These are phyloP conservation scores for Harpagoxenus sublaevis DNA, from an alignment of 2,888 invertebrate species.

Conservation along the genomic window DNA sequence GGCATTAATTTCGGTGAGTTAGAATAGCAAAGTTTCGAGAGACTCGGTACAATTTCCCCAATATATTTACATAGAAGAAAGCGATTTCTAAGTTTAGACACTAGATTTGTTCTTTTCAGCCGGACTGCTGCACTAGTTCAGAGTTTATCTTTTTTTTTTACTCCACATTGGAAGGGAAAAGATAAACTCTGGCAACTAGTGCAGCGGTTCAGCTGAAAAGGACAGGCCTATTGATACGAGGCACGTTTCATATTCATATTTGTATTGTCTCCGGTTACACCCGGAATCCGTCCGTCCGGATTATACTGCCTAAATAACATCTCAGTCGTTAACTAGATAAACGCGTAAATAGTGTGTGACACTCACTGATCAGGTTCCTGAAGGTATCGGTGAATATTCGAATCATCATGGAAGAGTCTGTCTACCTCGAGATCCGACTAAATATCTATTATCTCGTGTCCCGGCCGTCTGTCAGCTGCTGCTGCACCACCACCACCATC, in stretches of 20 bases:
- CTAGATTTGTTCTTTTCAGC: too few relatives aligned
- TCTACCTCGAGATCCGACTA: slow-evolving; percentile 47
- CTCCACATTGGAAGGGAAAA: too few relatives aligned
- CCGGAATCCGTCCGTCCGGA: not conserved
- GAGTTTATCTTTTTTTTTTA: too few relatives aligned
- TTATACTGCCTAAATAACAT: not conserved
- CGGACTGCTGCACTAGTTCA: too few relatives aligned
- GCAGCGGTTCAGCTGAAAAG: too few relatives aligned
- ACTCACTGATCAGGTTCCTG: slow-evolving; percentile 84
- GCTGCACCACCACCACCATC: slow-evolving; percentile 67
- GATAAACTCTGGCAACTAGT: too few relatives aligned
- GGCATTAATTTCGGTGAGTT: not conserved
- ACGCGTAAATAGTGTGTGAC: slow-evolving; percentile 41
- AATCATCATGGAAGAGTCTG: slow-evolving; percentile 78
- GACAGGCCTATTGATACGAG: not conserved
- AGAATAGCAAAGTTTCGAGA: not conserved
- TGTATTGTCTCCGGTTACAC: not conserved
- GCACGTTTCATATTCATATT: not conserved
- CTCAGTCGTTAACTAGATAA: not conserved
- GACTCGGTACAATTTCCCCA: not conserved
- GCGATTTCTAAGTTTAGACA: not conserved
- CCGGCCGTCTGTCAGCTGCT: slow-evolving; percentile 69
- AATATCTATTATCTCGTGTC: slow-evolving; percentile 51
- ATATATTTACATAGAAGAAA: not conserved
- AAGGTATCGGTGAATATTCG: slow-evolving; percentile 83